Percentiles rank a stretch among this genome's conserved stretches.
Evolutionary conservation across 2,113 vertebrate species (phyloP).

Genomic region (Peucedramus taeniatus): DNA sequence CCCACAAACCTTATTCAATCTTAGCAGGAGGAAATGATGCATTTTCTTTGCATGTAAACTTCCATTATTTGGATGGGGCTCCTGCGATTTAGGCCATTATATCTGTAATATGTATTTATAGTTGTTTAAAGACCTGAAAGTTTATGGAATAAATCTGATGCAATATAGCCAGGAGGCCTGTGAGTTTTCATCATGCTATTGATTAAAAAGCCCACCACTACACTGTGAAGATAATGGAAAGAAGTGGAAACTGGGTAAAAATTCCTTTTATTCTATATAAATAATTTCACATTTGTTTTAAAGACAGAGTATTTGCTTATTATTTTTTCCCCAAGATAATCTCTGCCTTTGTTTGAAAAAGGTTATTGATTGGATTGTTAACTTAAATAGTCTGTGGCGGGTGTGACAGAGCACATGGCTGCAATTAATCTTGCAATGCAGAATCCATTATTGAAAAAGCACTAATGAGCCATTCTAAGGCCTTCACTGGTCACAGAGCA

Average conservation of each 20-base stretch:
- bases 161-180: background rate
- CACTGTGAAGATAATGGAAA: background rate
- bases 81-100: background rate
- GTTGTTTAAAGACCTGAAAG: background rate
- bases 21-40: background rate
- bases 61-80: background rate
- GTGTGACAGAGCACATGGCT: conserved; percentile 57
- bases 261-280: background rate
- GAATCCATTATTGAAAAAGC: conserved; percentile 68
- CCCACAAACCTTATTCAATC: background rate
- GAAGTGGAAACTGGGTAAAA: background rate
- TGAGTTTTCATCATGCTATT: conserved; percentile 4
- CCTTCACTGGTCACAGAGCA: conserved; percentile 49
- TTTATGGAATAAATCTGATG: conserved; percentile 12
- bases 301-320: background rate
- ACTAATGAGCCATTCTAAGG: conserved; percentile 64
- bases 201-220: conserved; percentile 12
- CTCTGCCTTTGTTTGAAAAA: conserved; percentile 52
- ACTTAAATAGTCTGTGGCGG: conserved; percentile 61
- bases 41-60: background rate
- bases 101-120: background rate
- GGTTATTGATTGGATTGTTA: conserved; percentile 68
- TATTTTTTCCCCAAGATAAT: conserved; percentile 2
- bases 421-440: conserved; percentile 65
- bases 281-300: conserved; percentile 28